Evolutionary conservation across 1,140 invertebrate species (phyloP).

Genomic region (Leptinotarsa defecta): DNA sequence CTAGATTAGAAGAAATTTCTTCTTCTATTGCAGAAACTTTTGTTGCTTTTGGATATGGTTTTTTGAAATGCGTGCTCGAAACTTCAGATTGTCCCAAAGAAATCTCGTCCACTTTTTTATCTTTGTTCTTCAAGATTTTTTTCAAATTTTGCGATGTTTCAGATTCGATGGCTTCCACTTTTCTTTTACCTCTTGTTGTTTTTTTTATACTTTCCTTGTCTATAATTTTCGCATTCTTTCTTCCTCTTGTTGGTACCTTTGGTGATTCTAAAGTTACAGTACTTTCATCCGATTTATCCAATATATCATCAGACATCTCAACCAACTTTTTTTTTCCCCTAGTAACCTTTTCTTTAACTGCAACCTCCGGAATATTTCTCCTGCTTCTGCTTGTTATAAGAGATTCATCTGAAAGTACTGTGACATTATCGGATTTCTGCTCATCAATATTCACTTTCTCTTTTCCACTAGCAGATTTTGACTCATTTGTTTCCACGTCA

Average conservation of each 20-base stretch:
- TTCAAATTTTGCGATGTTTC: background rate
- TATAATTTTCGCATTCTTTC: background rate
- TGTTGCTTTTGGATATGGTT: background rate
- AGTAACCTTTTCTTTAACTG: background rate
- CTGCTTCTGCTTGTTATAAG: background rate
- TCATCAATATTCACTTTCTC: background rate
- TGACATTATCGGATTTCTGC: background rate
- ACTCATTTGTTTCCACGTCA: background rate
- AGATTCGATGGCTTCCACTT: background rate
- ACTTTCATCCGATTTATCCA: background rate
- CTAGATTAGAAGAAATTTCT: background rate
- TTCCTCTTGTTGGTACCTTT: background rate
- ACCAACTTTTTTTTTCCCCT: background rate
- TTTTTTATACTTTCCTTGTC: background rate
- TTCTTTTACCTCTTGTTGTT: background rate
- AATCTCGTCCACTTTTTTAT: background rate
- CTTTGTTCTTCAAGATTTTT: background rate
- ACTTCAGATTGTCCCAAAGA: background rate
- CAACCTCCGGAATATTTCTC: background rate
- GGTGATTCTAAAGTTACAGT: background rate
- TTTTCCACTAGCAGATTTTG: background rate
- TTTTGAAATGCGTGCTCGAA: background rate
- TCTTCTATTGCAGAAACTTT: background rate
- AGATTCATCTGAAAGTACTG: background rate
- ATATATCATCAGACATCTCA: background rate